Percentiles rank a stretch among this genome's conserved stretches.
Evolutionary conservation across 2,888 invertebrate species (phyloP).

Genomic region (Dioctria linearis): DNA sequence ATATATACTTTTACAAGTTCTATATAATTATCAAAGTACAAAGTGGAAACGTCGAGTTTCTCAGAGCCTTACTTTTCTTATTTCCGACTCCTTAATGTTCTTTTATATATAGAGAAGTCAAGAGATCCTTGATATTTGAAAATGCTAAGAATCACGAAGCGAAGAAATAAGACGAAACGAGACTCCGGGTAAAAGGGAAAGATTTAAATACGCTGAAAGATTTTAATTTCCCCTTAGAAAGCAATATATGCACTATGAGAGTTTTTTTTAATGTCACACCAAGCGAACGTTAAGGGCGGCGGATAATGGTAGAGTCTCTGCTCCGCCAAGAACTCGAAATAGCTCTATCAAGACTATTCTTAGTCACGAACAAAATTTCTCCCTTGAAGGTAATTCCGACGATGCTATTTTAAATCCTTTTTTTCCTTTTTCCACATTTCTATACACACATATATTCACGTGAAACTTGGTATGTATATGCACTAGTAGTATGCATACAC

Average conservation of each 20-base stretch:
- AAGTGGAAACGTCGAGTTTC: neutral
- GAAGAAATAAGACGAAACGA: neutral
- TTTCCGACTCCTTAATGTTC: neutral
- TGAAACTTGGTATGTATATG: neutral
- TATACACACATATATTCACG: neutral
- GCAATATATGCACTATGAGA: conserved; percentile 55
- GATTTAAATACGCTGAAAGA: conserved; percentile 53
- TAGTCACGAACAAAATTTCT: conserved; percentile 52
- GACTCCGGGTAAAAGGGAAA: neutral
- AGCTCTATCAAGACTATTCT: conserved; percentile 45
- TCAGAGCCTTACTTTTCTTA: neutral
- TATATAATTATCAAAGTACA: no score
- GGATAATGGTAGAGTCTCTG: conserved; percentile 36
- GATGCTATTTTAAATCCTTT: conserved; percentile 52
- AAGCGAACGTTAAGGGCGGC: conserved; percentile 54
- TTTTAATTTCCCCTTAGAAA: conserved; percentile 56
- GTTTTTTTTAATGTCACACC: conserved; percentile 56
- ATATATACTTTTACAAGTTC: no score
- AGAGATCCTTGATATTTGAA: conserved; percentile 1
- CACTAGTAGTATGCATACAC: neutral
- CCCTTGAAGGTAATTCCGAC: conserved; percentile 54
- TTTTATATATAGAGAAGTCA: neutral
- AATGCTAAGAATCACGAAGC: neutral
- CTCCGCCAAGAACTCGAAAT: conserved; percentile 49
- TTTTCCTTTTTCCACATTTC: neutral